Evolutionary conservation across 2,113 vertebrate species (phyloP).

Genomic region (Danionella cerebrum): DNA sequence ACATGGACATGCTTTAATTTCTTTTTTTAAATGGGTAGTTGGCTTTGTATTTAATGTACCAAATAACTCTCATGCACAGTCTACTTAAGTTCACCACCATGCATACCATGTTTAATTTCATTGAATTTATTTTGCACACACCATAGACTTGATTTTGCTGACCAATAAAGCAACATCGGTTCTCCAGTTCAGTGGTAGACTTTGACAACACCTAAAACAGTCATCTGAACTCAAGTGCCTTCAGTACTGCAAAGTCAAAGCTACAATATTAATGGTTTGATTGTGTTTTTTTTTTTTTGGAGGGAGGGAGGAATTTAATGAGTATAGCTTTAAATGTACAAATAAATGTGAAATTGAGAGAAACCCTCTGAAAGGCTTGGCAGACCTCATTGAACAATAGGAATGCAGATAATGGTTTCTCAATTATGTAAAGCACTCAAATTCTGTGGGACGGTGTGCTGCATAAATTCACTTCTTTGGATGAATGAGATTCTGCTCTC

Average conservation of each 20-base stretch:
- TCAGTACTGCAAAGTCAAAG: constrained; percentile 38
- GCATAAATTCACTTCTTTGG: constrained; percentile 45
- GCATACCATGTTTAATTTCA: too few species aligned
- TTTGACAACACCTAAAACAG: constrained; percentile 41
- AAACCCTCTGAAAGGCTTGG: constrained; percentile 18
- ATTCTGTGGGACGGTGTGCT: constrained; percentile 48
- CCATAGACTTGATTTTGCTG: background rate
- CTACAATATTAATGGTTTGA: constrained; percentile 33
- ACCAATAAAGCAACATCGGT: background rate
- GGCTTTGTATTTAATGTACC: too few species aligned
- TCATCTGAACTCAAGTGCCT: constrained; percentile 26
- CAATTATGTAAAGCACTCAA: constrained; percentile 39
- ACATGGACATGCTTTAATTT: constrained; percentile 6
- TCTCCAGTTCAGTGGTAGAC: background rate
- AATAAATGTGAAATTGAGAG: constrained; percentile 10
- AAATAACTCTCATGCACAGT: too few species aligned
- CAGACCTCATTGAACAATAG: constrained; percentile 21
- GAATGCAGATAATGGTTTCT: constrained; percentile 31
- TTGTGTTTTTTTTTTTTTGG: constrained; percentile 13
- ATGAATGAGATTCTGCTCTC: constrained; percentile 46
- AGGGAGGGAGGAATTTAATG: constrained; percentile 30
- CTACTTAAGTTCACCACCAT: too few species aligned
- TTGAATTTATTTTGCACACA: too few species aligned
- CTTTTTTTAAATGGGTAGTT: too few species aligned
- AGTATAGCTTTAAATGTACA: background rate